Base-by-base conservation (phyloP, 2,888 invertebrate species). In the Hypomecis punctinalis region DNA sequence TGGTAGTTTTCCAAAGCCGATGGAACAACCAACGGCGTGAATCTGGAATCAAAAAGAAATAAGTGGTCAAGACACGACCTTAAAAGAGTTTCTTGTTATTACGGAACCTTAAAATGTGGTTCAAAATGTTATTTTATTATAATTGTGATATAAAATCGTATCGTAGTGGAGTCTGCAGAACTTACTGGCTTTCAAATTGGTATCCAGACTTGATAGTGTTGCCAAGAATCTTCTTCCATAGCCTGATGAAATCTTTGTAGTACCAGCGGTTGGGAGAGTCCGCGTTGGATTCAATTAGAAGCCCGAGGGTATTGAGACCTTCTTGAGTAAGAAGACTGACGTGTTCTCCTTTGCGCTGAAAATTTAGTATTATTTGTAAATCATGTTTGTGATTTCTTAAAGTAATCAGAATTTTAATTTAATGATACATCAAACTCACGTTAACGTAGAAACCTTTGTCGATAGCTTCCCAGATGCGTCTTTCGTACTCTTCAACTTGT, bases 1-100 rank as follows among this genome's bases (percentile, higher is more conserved):
- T 95, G 94, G 76, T 93, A 94, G 74, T 95, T 94, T 77, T 96
- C 95, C 69, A 96, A 83, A 8, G 90, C 94, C 9, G 95, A 95
- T 40, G 96, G 96, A 0, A 90, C 86, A 58, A 94, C 87, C 64
- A 94, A 71, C n/a, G 86, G 83, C 40, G 76, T 73, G 61, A 87
- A 79, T 39, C 92, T 88, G 71, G 63, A 79, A 74, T 23, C 6
- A 36, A 23, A 9, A 39, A 55, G 10, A 0, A 8, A 4, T 11
- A 49, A n/a, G 6, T 13, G 1, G 23, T 3, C 23, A 3, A 23
- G 23, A 23, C 23, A 23, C 23, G 23, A 23, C 23, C 23, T 23
- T 23, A 23, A 23, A 23, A 23, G 23, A 3, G 23, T 23, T 23
- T 3, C 23, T 23, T 23, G 23, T 23, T 40, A 7, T 40, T 7